Base-by-base conservation (phyloP, 2,888 invertebrate species). In the Heteromurus nitidus region DNA sequence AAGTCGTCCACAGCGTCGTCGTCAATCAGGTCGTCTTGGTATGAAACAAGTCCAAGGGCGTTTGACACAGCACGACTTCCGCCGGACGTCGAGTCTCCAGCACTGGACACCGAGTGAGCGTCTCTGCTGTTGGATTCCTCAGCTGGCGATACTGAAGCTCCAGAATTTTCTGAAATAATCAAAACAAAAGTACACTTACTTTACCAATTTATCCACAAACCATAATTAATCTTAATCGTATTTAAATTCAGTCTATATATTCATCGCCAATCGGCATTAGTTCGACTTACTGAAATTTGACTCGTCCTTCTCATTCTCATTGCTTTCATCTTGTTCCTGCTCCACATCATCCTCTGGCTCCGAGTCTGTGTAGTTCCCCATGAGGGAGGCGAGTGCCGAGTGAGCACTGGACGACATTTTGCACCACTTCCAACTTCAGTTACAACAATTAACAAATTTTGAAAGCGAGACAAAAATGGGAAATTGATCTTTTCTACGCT, bases 341-440 rank as follows among this genome's bases (percentile, higher is more conserved):
- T 92, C 92, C 89, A 91, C 91, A 83, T 93, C 94, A 87, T 95
- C 95, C n/a, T 87, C 96, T 69, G 94, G 95, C 90, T 96, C 96
- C 0, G 96, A 96, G 89, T 96, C 96, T 0, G 96, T 96, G 89
- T 96, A 96, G 55, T 95, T 95, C 30, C 95, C 96, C 68, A 96
- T 96, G 86, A 96, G 91, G 68, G 95, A 95, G 77, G 95, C 95
- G 89, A 96, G 91, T 47, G 95, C 96, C 47, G 85, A 86, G 22
- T 77, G 77, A 16, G 77, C 77, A 47, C 77, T 77, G 7, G 77
- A 77, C 1, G 77, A 77, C 77, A 77, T 77, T 50, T 68, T 72
- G 16, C 2, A 26, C 13, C 24, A 22, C 36, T 36, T n/a, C n/a
- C n/a, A n/a, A n/a, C n/a, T n/a, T n/a, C n/a, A n/a, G n/a, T n/a